phyloP scores from a whole-genome alignment of 1,140 invertebrate genomes.

The Trachymyrmex cornetzi region DNA sequence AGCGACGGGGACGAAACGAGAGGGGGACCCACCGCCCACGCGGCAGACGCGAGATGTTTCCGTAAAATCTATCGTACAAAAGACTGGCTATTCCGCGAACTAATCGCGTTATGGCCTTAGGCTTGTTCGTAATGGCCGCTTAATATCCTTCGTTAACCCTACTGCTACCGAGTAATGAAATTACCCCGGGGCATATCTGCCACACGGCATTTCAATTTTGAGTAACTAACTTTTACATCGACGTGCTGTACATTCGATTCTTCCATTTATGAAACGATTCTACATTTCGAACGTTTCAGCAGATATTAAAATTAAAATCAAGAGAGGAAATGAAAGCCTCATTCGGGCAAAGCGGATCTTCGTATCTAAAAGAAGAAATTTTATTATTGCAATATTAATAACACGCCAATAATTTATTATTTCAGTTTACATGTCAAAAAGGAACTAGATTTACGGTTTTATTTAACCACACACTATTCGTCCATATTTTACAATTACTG shows the following conservation, averaged over 20 bases:
- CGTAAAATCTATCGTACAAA: slow-evolving; percentile 47
- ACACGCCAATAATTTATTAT: too few relatives aligned
- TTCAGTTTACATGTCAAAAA: too few relatives aligned
- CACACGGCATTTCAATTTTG: slow-evolving; percentile 40
- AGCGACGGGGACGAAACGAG: slow-evolving; percentile 46
- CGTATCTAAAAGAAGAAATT: too few relatives aligned
- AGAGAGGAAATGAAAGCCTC: too few relatives aligned
- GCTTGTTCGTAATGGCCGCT: slow-evolving; percentile 36
- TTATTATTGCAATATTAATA: too few relatives aligned
- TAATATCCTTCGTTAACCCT: slow-evolving; percentile 49
- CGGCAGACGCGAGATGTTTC: slow-evolving; percentile 58
- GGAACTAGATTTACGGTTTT: too few relatives aligned
- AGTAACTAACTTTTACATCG: background rate
- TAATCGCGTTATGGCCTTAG: slow-evolving; percentile 49
- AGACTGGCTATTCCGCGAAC: slow-evolving; percentile 45
- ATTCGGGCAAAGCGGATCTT: too few relatives aligned
- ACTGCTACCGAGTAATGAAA: slow-evolving; percentile 52
- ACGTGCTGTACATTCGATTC: background rate
- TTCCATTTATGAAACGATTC: background rate
- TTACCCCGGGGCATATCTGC: background rate
- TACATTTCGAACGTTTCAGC: background rate
- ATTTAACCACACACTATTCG: too few relatives aligned
- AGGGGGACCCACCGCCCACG: slow-evolving; percentile 68
- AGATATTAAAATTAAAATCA: too few relatives aligned
- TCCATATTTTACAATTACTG: too few relatives aligned